Percentiles rank a stretch among this genome's conserved stretches.
Evolutionary conservation across 2,888 invertebrate species (phyloP).

Genomic region (Aphidoletes aphidimyza): DNA sequence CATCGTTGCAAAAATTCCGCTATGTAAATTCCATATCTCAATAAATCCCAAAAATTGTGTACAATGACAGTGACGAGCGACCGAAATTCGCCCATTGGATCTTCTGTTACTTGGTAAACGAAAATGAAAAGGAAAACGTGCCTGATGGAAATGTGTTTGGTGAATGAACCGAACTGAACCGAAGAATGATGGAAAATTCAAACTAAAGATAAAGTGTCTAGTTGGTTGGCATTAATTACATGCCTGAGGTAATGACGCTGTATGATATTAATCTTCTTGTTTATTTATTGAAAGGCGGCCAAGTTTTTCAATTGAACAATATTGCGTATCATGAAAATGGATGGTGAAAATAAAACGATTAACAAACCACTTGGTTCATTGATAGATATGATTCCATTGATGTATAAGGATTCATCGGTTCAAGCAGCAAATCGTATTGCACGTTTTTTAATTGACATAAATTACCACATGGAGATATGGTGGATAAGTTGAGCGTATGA

Average conservation of each 20-base stretch:
- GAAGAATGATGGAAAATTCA: background rate
- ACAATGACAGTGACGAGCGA: too few relatives aligned
- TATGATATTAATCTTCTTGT: conserved; percentile 25
- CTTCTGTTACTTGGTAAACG: too few relatives aligned
- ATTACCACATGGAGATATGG: conserved; percentile 1
- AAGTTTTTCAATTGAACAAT: background rate
- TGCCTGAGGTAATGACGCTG: background rate
- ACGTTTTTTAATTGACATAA: conserved; percentile 38
- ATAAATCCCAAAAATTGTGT: too few relatives aligned
- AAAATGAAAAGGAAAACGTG: background rate
- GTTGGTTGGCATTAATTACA: background rate
- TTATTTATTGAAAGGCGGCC: background rate
- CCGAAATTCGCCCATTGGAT: too few relatives aligned
- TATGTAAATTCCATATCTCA: too few relatives aligned
- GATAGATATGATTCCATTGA: background rate
- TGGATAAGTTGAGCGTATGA: background rate
- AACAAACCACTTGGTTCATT: background rate
- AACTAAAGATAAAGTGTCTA: too few relatives aligned
- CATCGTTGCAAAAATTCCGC: too few relatives aligned
- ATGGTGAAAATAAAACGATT: too few relatives aligned
- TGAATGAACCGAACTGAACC: too few relatives aligned
- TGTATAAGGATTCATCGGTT: background rate
- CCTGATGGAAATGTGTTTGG: too few relatives aligned
- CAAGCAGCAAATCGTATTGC: background rate
- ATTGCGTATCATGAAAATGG: background rate